A percentile compares a stretch with the other conserved stretches of the same genome.
Conservation (phyloP, 2,888 invertebrate species). For the Epinotia demarniana region DNA sequence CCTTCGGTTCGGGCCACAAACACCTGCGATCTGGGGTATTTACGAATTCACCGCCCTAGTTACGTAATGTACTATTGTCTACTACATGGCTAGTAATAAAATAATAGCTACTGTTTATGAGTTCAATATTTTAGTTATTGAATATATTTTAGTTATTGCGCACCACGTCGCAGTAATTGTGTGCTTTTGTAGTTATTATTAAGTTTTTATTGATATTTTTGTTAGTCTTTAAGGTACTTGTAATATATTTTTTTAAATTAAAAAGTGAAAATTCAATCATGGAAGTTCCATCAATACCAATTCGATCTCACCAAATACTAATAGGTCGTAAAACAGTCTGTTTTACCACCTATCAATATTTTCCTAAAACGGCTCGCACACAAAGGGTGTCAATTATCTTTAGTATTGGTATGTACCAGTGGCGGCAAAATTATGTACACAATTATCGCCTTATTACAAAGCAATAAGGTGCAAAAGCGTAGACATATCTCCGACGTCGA, state of each 20-base stretch:
- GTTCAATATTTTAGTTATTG: not conserved
- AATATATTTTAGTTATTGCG: too few species aligned
- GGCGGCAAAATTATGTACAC: not conserved
- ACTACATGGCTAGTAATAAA: not conserved
- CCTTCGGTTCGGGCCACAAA: too few species aligned
- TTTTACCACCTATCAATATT: constrained; percentile 31
- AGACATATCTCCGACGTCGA: not conserved
- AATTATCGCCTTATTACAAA: not conserved
- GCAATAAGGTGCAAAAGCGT: not conserved
- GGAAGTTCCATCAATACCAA: not conserved
- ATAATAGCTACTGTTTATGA: not conserved
- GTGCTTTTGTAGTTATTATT: too few species aligned
- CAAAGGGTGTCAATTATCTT: constrained; percentile 51
- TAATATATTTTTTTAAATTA: too few species aligned
- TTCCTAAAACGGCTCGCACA: constrained; percentile 28
- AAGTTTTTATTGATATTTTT: too few species aligned
- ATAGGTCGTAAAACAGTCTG: not conserved
- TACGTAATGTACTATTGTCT: too few species aligned
- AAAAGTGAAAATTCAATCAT: too few species aligned
- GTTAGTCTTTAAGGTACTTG: too few species aligned
- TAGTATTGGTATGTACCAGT: constrained; percentile 50
- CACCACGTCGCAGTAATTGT: too few species aligned
- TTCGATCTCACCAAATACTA: not conserved
- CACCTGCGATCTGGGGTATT: too few species aligned
- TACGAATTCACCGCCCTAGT: too few species aligned